Evolutionary conservation across 2,113 vertebrate genomes (phyloP), one percentile per base, ranked within the genome.

Genomic region (Geothlypis trichas): DNA sequence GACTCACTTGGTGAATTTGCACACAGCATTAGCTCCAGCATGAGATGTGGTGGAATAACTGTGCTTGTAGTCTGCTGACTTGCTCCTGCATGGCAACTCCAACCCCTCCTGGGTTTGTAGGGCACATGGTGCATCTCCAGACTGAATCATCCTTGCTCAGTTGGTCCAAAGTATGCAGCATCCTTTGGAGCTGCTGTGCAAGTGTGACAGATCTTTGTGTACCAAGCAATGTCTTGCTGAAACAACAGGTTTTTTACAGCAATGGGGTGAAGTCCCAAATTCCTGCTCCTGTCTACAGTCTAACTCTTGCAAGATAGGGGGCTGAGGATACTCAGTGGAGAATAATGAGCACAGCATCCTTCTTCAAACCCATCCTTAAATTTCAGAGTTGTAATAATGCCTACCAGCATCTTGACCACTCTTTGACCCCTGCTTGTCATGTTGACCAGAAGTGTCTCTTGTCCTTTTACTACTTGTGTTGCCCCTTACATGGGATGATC

Each of bases 1-100:
- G 95, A 95, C 76, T 96, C 89, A 90, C 39, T 22, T 28, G 73
- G 47, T 68, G 89, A 81, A 83, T 83, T 80, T 92, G 75, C 91
- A 92, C 41, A 57, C 19, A 66, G 51, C 54, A 76, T 62, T 73
- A 83, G 61, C 35, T 95, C 44, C 80, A 87, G 57, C 65, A 57
- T 59, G 86, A 87, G 57, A 72, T 61, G 39, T 28, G 51, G 24
- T 88, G 22, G 80, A 89, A 74, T 71, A 69, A 31, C 37, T 41
- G 75, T 0, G 0, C 42, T 31, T 54, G 26, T 58, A 54, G 54
- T 39, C 59, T 49, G 41, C 44, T 91, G 85, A 30, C 37, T 61
- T 83, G 68, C 68, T 93, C 59, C 75, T 83, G 62, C 46, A 8
- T 8, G 11, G 85, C 67, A 73, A 20, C 57, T 69, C 54, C 44